These are phyloP conservation scores for Pavo muticus DNA, from an alignment of 2,113 vertebrate species.

Conservation along the genomic window DNA sequence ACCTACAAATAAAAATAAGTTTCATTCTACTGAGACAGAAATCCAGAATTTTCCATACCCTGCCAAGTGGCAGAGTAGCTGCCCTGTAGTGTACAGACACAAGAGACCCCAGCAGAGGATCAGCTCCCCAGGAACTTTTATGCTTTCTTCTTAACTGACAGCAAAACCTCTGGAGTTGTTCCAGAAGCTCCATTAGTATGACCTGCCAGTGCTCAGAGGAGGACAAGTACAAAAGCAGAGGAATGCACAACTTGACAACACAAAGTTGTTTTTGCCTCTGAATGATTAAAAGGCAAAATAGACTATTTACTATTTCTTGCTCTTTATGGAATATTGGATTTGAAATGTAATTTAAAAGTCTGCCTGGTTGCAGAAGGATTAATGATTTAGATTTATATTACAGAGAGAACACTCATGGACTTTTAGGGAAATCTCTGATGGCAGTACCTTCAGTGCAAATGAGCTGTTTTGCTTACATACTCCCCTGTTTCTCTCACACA, in stretches of 20 bases:
- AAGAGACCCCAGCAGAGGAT: not conserved
- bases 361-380: not conserved
- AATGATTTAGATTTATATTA: constrained; percentile 3
- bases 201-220: constrained; percentile 10
- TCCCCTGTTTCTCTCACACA: not conserved
- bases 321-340: constrained; percentile 29
- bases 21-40: not conserved
- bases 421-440: constrained; percentile 6
- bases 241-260: constrained; percentile 4
- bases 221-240: constrained; percentile 15
- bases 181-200: constrained; percentile 43
- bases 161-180: constrained; percentile 16
- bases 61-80: not conserved
- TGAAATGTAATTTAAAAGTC: constrained; percentile 15
- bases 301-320: constrained; percentile 11
- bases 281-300: constrained; percentile 36
- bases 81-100: not conserved
- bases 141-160: not conserved
- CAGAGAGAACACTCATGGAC: not conserved
- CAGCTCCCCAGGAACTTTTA: not conserved
- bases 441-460: not conserved
- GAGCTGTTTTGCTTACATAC: not conserved
- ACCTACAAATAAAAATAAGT: not conserved
- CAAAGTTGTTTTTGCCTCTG: constrained; percentile 30
- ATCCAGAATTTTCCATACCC: not conserved